Base-by-base conservation (phyloP, 1,140 invertebrate genomes). In the Cheumatopsyche charites region DNA sequence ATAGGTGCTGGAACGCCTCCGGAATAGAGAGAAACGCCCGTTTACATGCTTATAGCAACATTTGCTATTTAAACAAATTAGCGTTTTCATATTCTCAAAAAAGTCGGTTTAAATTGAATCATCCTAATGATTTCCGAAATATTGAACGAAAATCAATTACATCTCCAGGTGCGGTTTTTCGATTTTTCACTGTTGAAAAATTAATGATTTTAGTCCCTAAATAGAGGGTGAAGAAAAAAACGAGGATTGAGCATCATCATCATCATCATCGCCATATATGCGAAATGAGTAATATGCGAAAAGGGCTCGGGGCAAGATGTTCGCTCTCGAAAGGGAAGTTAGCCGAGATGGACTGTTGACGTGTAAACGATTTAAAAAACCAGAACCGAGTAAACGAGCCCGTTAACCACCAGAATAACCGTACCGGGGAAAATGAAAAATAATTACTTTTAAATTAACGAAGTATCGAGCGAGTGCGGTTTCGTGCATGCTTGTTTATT, bases 1-100 rank as follows among this genome's bases (percentile, higher is more conserved):
- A 65, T 68, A 3, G 9, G 43, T 19, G n/a, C 26, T 15, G 55
- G 66, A 11, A 65, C 71, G 70, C 62, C 36, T 49, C 25, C 45
- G 62, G 49, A 36, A 36, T 36, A 3, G 29, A 36, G 9, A 36
- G 29, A 36, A 36, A 36, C 29, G 29, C 29, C 29, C 29, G 29
- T 9, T 36, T 62, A 17, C 42, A 70, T 2, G 17, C 29, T 36
- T n/a, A n/a, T n/a, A n/a, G n/a, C n/a, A n/a, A n/a, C 29, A 36
- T 36, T 36, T 36, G 29, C 3, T 3, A 36, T 36, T 4, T 36
- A 36, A n/a, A 36, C 29, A 36, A 36, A 36, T 36, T 36, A 36
- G n/a, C n/a, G n/a, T n/a, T n/a, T n/a, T n/a, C n/a, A n/a, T n/a
- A n/a, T n/a, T n/a, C n/a, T n/a, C n/a, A n/a, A n/a, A n/a, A n/a